Evolutionary conservation across 2,888 invertebrate species (phyloP).

Genomic region (Listrodromus nycthemerus): DNA sequence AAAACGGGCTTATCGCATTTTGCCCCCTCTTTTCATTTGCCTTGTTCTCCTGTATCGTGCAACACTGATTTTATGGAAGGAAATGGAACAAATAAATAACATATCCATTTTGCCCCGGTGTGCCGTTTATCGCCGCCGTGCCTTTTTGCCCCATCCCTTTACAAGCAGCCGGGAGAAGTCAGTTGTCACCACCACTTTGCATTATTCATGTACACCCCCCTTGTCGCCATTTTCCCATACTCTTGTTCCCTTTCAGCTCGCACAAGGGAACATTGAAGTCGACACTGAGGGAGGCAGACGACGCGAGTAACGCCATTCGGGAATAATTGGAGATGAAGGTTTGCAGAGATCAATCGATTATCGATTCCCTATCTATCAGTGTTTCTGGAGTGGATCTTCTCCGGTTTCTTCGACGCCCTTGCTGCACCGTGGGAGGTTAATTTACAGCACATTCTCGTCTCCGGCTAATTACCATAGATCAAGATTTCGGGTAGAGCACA

Average conservation of each 20-base stretch:
- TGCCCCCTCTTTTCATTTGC: background rate
- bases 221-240: slow-evolving; percentile 35
- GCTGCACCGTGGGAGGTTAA: background rate
- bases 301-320: slow-evolving; percentile 1
- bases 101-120: background rate
- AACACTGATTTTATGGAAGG: slow-evolving; percentile 10
- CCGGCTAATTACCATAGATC: background rate
- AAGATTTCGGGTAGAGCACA: background rate
- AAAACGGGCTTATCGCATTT: too few species aligned
- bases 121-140: background rate
- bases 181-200: slow-evolving; percentile 54
- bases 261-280: background rate
- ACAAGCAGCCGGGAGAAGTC: slow-evolving; percentile 16
- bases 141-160: background rate
- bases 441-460: background rate
- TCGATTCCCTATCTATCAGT: slow-evolving; percentile 32
- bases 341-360: slow-evolving; percentile 7
- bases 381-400: background rate
- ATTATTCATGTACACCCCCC: slow-evolving; percentile 59
- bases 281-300: background rate
- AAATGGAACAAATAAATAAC: background rate
- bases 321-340: slow-evolving; percentile 15
- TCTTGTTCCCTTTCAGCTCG: slow-evolving; percentile 30
- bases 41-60: background rate
- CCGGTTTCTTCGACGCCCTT: background rate